Evolutionary conservation across 2,113 vertebrate genomes (phyloP).

Genomic region (Onychostoma macrolepis): DNA sequence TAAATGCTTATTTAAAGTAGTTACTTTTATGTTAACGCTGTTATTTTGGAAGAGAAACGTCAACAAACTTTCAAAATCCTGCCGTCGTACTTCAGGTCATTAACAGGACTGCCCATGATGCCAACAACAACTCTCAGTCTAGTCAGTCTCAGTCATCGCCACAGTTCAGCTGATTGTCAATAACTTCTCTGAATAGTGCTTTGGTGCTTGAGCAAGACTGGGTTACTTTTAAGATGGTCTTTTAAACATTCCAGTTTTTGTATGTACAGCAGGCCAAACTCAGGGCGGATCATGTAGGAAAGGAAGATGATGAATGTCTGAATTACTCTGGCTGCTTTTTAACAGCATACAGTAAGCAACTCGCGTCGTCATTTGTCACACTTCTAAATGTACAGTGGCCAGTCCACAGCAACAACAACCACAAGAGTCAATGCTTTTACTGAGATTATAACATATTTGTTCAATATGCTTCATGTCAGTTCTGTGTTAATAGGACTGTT

Average conservation of each 20-base stretch:
- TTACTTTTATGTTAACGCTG: conserved; percentile 15
- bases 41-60: conserved; percentile 15
- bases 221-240: conserved; percentile 47
- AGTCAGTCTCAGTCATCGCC: neutral
- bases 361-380: neutral
- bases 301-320: conserved; percentile 37
- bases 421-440: conserved; percentile 32
- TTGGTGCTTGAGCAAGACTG: conserved; percentile 50
- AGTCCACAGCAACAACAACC: conserved; percentile 3
- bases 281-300: conserved; percentile 54
- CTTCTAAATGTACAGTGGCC: neutral
- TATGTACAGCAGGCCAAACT: conserved; percentile 60
- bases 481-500: neutral
- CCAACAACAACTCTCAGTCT: neutral
- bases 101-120: neutral
- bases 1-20: conserved; percentile 35
- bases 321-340: conserved; percentile 1
- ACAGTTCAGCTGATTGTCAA: conserved; percentile 5
- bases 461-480: neutral
- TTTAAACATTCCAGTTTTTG: conserved; percentile 68
- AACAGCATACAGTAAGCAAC: neutral
- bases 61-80: conserved; percentile 2
- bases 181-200: conserved; percentile 54
- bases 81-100: neutral
- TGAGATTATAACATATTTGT: conserved; percentile 1